Evolutionary conservation across 2,113 vertebrate species (phyloP), one percentile per base, ranked within the genome.

Genomic region (Phoenicopterus ruber): DNA sequence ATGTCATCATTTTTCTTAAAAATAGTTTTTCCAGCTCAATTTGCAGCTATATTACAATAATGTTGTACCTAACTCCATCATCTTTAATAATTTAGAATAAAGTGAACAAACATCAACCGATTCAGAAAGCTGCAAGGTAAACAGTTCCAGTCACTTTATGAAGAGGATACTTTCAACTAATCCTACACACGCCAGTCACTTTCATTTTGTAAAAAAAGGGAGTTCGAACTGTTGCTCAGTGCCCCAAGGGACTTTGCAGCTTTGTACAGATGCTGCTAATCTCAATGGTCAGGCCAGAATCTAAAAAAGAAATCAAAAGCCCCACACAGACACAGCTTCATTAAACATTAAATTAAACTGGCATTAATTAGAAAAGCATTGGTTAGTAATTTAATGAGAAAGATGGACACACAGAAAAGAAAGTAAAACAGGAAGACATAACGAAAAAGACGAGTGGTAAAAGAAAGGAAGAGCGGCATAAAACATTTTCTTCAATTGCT

Each of bases 401-500:
- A 77, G 81, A 91, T 58, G 61, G 70, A 87, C 86, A 36, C 34
- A 86, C 25, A 93, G 73, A 91, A 94, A 94, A 93, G 57, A 36
- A 96, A 31, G 65, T 69, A 72, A 92, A 95, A 82, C 36, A 73
- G 66, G 84, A 93, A 90, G 86, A 95, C 62, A 38, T 49, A 91
- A 86, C 92, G 76, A 82, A 86, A 92, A 94, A 89, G 74, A 54
- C 63, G 38, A 95, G 86, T 47, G 81, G 74, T 49, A 73, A 63
- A 95, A 93, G 72, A 93, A 94, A 91, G 55, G 78, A 95, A 92
- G 76, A 94, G 54, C 1, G n/a, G 79, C 88, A 95, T 79, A 79
- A 93, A 95, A 95, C 86, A 72, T 94, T 91, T 95, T 88, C 72
- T 85, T 95, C 91, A 93, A 91, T 81, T 87, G 74, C 89, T 93